Evolutionary conservation across 37 sponge, comb jelly and placozoan genomes (phyloP).

Genomic region (Chondrilla cf. caribensis): DNA sequence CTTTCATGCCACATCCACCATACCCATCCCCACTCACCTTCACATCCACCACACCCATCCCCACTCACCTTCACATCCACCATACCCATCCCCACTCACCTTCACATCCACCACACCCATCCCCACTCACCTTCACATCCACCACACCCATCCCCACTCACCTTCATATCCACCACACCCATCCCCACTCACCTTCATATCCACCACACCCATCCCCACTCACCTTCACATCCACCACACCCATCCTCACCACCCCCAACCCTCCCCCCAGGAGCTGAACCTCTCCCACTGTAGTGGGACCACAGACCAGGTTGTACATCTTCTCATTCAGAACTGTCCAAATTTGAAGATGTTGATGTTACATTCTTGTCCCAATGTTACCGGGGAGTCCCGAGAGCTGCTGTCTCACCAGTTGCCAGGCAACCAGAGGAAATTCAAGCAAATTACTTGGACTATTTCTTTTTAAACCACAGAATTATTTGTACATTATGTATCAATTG

Average conservation of each 20-base stretch:
- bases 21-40: not conserved
- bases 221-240: too few relatives aligned
- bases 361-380: constrained; percentile 23
- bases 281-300: not conserved
- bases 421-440: not conserved
- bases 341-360: constrained; percentile 9
- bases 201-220: not conserved
- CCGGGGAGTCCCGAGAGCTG: constrained; percentile 19
- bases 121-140: too few relatives aligned
- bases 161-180: not conserved
- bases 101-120: not conserved
- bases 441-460: constrained; percentile 19
- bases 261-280: constrained; percentile 7
- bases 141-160: too few relatives aligned
- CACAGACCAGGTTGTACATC: constrained; percentile 12
- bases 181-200: too few relatives aligned
- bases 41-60: too few relatives aligned
- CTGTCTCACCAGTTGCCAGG: not conserved
- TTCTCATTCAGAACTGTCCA: constrained; percentile 11
- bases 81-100: not conserved
- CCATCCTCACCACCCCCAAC: too few relatives aligned
- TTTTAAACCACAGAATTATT: not conserved
- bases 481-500: too few relatives aligned
- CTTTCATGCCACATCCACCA: not conserved
- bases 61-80: too few relatives aligned